Percentiles rank a stretch among this genome's conserved stretches.
phyloP scores from a whole-genome alignment of 2,888 invertebrate species.

The Prosapia bicincta region DNA sequence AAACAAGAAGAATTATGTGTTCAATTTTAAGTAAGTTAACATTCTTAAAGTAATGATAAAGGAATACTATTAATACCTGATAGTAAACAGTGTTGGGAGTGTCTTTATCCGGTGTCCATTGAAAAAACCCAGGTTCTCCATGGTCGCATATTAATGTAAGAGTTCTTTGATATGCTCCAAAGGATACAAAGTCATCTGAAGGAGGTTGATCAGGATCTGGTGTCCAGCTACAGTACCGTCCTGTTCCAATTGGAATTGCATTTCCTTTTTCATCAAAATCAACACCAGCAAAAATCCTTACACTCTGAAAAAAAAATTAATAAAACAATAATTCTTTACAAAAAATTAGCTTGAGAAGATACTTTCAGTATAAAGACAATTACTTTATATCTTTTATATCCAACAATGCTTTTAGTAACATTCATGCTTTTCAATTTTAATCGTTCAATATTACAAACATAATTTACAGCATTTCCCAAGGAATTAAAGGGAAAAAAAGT shows the following conservation, averaged over 20 bases:
- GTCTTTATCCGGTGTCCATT: constrained; percentile 80
- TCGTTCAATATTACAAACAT: no score
- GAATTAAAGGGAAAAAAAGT: no score
- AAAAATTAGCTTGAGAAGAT: no score
- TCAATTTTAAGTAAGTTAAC: no score
- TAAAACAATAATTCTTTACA: no score
- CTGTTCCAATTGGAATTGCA: constrained; percentile 70
- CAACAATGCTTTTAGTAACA: no score
- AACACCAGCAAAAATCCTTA: constrained; percentile 80
- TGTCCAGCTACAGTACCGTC: constrained; percentile 85
- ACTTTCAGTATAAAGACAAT: no score
- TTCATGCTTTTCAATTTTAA: no score
- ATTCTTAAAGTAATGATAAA: background rate
- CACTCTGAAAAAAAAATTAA: constrained; percentile 64
- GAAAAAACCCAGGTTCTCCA: constrained; percentile 79
- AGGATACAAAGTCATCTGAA: constrained; percentile 80
- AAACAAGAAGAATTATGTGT: no score
- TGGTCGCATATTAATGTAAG: constrained; percentile 78
- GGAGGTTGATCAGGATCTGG: constrained; percentile 66
- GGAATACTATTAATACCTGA: constrained; percentile 70
- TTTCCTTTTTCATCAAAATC: constrained; percentile 65
- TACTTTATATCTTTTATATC: no score
- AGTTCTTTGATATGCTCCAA: constrained; percentile 86
- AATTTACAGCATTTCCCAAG: no score
- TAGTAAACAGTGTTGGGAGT: constrained; percentile 93